Base-by-base conservation (phyloP, 2,113 vertebrate species). In the Phycodurus eques region DNA sequence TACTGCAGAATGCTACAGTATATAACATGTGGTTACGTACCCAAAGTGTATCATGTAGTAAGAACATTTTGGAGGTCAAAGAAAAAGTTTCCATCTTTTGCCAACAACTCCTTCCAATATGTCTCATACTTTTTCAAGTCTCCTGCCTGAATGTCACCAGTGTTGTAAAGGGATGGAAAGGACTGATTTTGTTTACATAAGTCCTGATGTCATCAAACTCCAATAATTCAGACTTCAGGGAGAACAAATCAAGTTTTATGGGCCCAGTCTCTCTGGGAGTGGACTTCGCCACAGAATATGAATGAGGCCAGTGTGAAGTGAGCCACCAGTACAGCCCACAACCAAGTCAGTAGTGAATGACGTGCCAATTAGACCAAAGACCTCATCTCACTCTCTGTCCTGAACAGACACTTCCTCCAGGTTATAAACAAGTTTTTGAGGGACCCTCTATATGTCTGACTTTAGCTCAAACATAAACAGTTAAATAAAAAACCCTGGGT, bases 201-300 rank as follows among this genome's bases (percentile, higher is more conserved):
- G 79, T 46, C 54, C 74, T 9, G 78, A 69, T 86, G 88, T 74
- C 72, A 75, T 85, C 79, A 86, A 68, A 73, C 71, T 71, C 67
- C 80, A 76, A 80, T 77, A 87, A 80, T 74, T 56, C 44, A 5
- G 61, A 70, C 35, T 81, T 86, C 66, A 75, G 39, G 51, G 63
- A 77, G 77, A 88, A 90, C 88, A 90, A 78, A 80, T 76, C 74
- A 39, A 76, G 73, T 86, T 67, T 88, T 83, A 85, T 83, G 60
- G 72, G 59, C 66, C 1, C 31, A 57, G 74, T 74, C 78, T 85
- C 73, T 70, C 9, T 73, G 80, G 85, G 85, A 83, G 79, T 79
- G 80, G 75, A 76, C 72, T 78, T 62, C 15, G 68, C 76, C 79
- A 39, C 77, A 75, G 74, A 1, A n/a, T 44, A 72, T 90, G 81